phyloP scores from a whole-genome alignment of 53 echinoderm and acorn worm species.

The Holothuria leucospilota region DNA sequence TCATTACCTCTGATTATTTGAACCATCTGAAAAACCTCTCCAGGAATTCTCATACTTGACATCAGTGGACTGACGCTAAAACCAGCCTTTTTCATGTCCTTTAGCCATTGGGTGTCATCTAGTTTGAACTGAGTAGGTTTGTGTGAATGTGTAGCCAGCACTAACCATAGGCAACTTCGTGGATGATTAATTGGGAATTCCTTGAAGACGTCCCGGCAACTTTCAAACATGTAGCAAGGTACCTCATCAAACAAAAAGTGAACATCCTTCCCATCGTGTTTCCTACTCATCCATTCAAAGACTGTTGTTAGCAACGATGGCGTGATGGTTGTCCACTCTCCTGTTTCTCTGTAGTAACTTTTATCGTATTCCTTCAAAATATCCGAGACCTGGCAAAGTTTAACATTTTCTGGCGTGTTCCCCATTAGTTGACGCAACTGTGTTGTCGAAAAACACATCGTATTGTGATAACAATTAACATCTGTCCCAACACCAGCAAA shows the following conservation, averaged over 20 bases:
- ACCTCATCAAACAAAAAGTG: conserved; percentile 26
- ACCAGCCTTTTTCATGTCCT: background rate
- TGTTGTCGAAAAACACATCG: conserved; percentile 5
- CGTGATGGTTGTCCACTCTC: conserved; percentile 16
- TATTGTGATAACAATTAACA: conserved; percentile 25
- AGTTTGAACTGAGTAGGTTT: conserved; percentile 9
- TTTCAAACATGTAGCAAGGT: conserved; percentile 20
- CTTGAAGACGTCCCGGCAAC: background rate
- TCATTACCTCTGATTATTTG: conserved; percentile 28
- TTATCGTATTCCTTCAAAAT: background rate
- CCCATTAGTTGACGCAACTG: conserved; percentile 25
- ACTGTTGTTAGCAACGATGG: background rate
- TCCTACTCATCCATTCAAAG: background rate
- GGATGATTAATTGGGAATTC: background rate
- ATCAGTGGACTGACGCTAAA: background rate
- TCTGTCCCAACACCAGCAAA: conserved; percentile 22
- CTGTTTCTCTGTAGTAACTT: too few species aligned
- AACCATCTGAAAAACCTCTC: conserved; percentile 6
- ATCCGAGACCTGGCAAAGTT: background rate
- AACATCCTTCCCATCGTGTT: background rate
- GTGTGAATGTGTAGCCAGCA: conserved; percentile 31
- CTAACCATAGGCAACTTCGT: conserved; percentile 7
- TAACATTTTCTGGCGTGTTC: background rate
- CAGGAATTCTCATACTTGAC: conserved; percentile 21
- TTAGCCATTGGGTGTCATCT: conserved; percentile 6